Percentiles rank a stretch among this genome's conserved stretches.
Conservation (phyloP, 2,888 invertebrate genomes). For the Masnerella sp. region DNA sequence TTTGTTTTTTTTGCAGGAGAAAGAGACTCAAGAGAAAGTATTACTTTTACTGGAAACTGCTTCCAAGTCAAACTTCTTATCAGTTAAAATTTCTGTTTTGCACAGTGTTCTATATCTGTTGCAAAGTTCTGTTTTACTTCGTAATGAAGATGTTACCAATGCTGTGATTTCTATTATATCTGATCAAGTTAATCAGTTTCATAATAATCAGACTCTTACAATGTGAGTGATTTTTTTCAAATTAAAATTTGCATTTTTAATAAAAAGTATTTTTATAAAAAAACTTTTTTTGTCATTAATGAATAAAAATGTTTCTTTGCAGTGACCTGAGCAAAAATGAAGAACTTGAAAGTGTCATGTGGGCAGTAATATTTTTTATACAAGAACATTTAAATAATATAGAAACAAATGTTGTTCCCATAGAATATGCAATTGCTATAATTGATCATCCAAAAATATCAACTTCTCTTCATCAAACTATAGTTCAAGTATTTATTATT, state of each 20-base stretch:
- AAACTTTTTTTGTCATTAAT: background rate
- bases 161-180: slow-evolving; percentile 79
- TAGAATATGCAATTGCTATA: slow-evolving; percentile 80
- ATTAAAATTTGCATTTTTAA: no score
- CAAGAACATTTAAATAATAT: slow-evolving; percentile 85
- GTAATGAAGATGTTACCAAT: slow-evolving; percentile 79
- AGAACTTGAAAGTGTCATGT: slow-evolving; percentile 84
- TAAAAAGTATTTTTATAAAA: background rate
- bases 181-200: slow-evolving; percentile 79
- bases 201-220: slow-evolving; percentile 73
- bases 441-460: slow-evolving; percentile 74
- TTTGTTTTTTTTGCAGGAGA: slow-evolving; percentile 76
- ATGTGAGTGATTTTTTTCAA: slow-evolving; percentile 73
- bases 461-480: slow-evolving; percentile 77
- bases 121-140: slow-evolving; percentile 80
- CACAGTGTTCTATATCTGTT: slow-evolving; percentile 84
- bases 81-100: slow-evolving; percentile 82
- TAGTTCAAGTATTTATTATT: slow-evolving; percentile 78
- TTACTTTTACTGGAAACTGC: slow-evolving; percentile 81
- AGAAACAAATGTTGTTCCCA: slow-evolving; percentile 80
- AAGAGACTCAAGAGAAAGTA: slow-evolving; percentile 81
- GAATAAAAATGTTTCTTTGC: no score
- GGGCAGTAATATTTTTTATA: slow-evolving; percentile 87
- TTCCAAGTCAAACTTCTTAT: slow-evolving; percentile 82
- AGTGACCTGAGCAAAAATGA: slow-evolving; percentile 76